Evolutionary conservation across 2,797 vertebrate genomes (phyloP), one percentile per base, ranked within the genome.

Genomic region (Nannoperca obscura): DNA sequence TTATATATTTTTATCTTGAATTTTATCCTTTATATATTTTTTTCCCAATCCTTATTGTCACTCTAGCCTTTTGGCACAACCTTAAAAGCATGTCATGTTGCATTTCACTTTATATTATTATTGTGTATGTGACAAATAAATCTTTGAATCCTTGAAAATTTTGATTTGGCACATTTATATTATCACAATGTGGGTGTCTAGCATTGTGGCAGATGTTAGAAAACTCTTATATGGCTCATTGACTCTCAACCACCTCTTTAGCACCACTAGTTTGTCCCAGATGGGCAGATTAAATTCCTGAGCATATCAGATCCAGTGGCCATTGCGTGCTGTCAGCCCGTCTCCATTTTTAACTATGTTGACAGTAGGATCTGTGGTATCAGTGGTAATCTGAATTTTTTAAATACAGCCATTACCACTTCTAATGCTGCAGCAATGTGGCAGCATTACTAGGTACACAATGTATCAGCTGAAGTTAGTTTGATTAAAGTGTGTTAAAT

Each of bases 231-330:
- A 46, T 64, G 70, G 46, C 59, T 67, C 44, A 40, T 34, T 76
- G 62, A 60, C 68, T 57, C 32, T 46, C n/a, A 46, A 22, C 44
- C 40, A 52, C 17, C 68, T 62, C 32, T 52, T 4, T 46, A 22
- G 19, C 40, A 52, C n/a, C 62, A 44, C 10, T 30, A 38, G 5
- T 46, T 15, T 32, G 32, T 69, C 74, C 44, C 30, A 32, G 22
- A 47, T 65, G 65, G n/a, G 34, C 54, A 74, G 71, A 61, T 34
- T 61, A 59, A 60, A 64, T 22, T 7, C 27, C 30, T 22, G 22
- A 60, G 66, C 46, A 44, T 64, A 27, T 64, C 71, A 40, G 24
- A 69, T 69, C 44, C 63, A 44, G 58, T 62, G 17, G 12, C 15
- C 14, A 63, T 12, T 38, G 49, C 49, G 50, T 44, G 58, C 20